A percentile compares a stretch with the other conserved stretches of the same genome.
Conservation (phyloP, 1,140 invertebrate species). For the Colletes latitarsis region DNA sequence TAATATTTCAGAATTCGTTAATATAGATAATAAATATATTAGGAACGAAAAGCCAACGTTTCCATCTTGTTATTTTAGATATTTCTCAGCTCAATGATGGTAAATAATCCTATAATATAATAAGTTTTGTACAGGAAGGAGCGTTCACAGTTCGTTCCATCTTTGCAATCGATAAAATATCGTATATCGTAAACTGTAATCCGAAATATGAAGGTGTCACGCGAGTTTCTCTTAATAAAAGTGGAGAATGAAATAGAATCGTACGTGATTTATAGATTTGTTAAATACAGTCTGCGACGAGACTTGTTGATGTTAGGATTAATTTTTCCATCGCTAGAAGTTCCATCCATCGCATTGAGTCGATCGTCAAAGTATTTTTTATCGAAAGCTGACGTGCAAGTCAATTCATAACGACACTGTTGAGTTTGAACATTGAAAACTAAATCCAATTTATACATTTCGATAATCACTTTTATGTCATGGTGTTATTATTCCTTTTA, state of each 20-base stretch:
- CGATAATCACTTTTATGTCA: too few relatives aligned
- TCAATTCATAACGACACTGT: not conserved
- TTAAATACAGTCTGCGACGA: not conserved
- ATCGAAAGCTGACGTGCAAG: slow-evolving; percentile 1
- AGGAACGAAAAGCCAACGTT: too few relatives aligned
- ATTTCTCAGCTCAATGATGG: too few relatives aligned
- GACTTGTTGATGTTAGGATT: not conserved
- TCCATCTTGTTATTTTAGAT: too few relatives aligned
- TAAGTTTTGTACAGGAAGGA: too few relatives aligned
- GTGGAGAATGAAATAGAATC: not conserved
- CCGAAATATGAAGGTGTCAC: not conserved
- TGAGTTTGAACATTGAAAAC: not conserved
- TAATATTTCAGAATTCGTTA: too few relatives aligned
- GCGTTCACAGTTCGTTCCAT: not conserved
- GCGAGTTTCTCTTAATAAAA: not conserved
- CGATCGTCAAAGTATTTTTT: not conserved
- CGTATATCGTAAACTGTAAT: not conserved
- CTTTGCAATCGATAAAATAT: not conserved
- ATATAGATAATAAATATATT: too few relatives aligned
- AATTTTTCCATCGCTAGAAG: not conserved
- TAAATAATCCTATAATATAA: too few relatives aligned
- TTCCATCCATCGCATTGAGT: not conserved
- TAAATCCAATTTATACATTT: not conserved
- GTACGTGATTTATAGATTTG: slow-evolving; percentile 8
- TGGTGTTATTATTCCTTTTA: too few relatives aligned